A percentile compares a stretch with the other conserved stretches of the same genome.
Conservation (phyloP, 2,797 vertebrate species). For the Dallia pectoralis region DNA sequence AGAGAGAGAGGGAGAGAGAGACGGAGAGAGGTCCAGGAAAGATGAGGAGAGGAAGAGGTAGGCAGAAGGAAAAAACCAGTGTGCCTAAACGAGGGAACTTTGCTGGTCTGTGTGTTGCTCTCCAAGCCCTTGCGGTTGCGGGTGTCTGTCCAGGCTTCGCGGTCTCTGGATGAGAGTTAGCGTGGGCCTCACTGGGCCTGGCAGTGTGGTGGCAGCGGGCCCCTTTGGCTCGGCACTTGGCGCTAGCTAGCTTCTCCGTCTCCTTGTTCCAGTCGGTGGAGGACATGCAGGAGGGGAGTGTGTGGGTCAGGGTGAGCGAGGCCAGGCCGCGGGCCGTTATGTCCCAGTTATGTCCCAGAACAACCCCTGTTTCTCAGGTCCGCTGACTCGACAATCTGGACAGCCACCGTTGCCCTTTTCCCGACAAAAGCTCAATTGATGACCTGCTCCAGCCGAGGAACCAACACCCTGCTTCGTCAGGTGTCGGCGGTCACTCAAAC, state of each 20-base stretch:
- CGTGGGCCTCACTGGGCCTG: constrained; percentile 23
- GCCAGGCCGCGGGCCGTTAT: constrained; percentile 40
- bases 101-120: background rate
- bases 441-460: constrained; percentile 48
- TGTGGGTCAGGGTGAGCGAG: constrained; percentile 44
- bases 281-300: constrained; percentile 16
- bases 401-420: constrained; percentile 15
- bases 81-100: constrained; percentile 54
- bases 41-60: constrained; percentile 30
- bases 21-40: background rate
- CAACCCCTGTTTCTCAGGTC: constrained; percentile 51
- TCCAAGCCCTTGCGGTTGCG: constrained; percentile 54
- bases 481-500: constrained; percentile 38
- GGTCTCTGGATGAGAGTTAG: constrained; percentile 40
- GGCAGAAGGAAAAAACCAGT: constrained; percentile 43
- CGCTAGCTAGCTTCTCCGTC: constrained; percentile 16
- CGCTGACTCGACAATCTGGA: constrained; percentile 53
- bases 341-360: constrained; percentile 56
- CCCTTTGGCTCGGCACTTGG: constrained; percentile 32
- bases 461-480: constrained; percentile 23
- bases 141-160: constrained; percentile 59
- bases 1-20: constrained; percentile 16
- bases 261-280: constrained; percentile 30
- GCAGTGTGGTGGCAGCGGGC: constrained; percentile 38
- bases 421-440: constrained; percentile 18